These are phyloP conservation scores for Drosophila kokeensis DNA, from an alignment of 2,888 invertebrate genomes.

Conservation along the genomic window DNA sequence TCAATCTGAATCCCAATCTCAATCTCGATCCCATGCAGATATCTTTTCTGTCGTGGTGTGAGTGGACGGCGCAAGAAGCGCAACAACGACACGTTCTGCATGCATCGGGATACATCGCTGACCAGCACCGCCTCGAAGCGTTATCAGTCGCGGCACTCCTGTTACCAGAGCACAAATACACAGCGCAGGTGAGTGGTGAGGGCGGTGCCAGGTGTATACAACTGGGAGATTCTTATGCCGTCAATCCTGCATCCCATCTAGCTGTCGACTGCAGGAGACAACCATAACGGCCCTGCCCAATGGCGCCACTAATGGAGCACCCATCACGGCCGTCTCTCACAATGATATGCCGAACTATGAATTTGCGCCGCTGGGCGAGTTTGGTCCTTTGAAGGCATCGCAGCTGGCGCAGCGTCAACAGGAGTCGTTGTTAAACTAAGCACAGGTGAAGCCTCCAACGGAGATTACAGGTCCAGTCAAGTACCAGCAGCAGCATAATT, in stretches of 20 bases:
- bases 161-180: slow-evolving; percentile 81
- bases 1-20: neutral
- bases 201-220: neutral
- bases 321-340: slow-evolving; percentile 30
- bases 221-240: neutral
- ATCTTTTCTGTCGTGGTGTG: slow-evolving; percentile 82
- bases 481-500: slow-evolving; percentile 13
- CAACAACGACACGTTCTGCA: slow-evolving; percentile 82
- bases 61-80: slow-evolving; percentile 80
- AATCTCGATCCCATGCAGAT: slow-evolving; percentile 61
- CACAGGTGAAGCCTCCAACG: slow-evolving; percentile 21
- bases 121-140: slow-evolving; percentile 85
- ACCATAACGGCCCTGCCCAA: slow-evolving; percentile 81
- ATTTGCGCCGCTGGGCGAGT: slow-evolving; percentile 54
- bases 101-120: slow-evolving; percentile 84
- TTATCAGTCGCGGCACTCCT: slow-evolving; percentile 83
- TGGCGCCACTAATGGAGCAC: slow-evolving; percentile 54
- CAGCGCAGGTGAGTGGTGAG: slow-evolving; percentile 81
- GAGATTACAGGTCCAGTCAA: slow-evolving; percentile 67
- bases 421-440: slow-evolving; percentile 59
- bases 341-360: slow-evolving; percentile 55
- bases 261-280: slow-evolving; percentile 82
- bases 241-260: slow-evolving; percentile 8
- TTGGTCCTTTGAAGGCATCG: slow-evolving; percentile 44
- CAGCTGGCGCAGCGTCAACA: slow-evolving; percentile 53